Evolutionary conservation across 2,888 invertebrate species (phyloP).

Genomic region (Byasa hedistus): DNA sequence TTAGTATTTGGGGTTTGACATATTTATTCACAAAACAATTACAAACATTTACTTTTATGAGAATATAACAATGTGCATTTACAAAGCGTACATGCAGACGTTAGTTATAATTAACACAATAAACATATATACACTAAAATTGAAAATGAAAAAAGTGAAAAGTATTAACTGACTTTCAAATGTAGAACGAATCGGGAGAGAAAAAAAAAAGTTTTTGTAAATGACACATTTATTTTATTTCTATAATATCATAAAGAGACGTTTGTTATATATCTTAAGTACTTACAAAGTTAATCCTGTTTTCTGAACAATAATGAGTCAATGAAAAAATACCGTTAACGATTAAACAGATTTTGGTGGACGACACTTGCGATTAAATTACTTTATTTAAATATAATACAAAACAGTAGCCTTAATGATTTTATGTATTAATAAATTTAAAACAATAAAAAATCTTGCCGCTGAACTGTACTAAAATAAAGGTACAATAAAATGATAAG

Average conservation of each 20-base stretch:
- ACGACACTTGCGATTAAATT: not conserved
- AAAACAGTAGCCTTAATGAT: not conserved
- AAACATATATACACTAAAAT: too few species aligned
- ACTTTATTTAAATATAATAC: not conserved
- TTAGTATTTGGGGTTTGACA: too few species aligned
- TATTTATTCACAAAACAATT: too few species aligned
- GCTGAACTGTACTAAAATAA: constrained; percentile 13
- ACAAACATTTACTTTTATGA: too few species aligned
- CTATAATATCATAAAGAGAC: constrained; percentile 31
- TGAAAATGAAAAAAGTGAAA: too few species aligned
- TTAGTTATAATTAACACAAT: too few species aligned
- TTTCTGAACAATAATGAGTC: not conserved
- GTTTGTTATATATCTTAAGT: constrained; percentile 26
- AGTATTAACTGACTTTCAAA: too few species aligned
- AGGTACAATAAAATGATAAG: constrained; percentile 24
- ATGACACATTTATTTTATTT: constrained; percentile 29
- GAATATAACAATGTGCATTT: too few species aligned
- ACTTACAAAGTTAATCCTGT: constrained; percentile 21
- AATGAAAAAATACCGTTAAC: not conserved
- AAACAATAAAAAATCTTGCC: not conserved
- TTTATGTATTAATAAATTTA: not conserved
- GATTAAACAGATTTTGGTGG: too few species aligned
- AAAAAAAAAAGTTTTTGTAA: constrained; percentile 9
- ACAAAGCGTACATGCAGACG: too few species aligned
- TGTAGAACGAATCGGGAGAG: not conserved